phyloP scores from a whole-genome alignment of 2,797 vertebrate genomes.

The Lophotriccus pileatus region DNA sequence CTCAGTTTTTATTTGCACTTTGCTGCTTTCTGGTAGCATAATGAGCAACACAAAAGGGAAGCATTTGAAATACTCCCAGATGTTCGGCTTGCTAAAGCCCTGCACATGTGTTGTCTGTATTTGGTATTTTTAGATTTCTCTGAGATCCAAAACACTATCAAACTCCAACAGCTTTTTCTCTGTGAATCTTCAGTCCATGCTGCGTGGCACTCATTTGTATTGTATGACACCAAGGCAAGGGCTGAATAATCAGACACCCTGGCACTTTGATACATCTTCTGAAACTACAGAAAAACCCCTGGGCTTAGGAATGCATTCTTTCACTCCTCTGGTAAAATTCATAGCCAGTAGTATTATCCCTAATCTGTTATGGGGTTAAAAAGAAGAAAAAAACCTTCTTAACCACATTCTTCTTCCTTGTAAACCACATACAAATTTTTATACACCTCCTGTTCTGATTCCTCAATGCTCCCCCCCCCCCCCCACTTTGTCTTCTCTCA shows the following conservation, averaged over 20 bases:
- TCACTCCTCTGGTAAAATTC: not conserved
- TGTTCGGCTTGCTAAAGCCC: constrained; percentile 70
- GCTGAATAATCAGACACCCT: constrained; percentile 39
- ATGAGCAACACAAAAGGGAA: constrained; percentile 56
- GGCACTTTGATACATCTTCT: constrained; percentile 8
- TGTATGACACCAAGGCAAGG: constrained; percentile 1
- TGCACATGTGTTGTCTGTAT: constrained; percentile 69
- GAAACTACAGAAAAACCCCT: not conserved
- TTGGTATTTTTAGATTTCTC: constrained; percentile 75
- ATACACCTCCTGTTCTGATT: not conserved
- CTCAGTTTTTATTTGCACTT: constrained; percentile 49
- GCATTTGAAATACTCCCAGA: constrained; percentile 71
- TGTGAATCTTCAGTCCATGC: constrained; percentile 41
- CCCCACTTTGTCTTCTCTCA: not conserved
- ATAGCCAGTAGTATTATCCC: not conserved
- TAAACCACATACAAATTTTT: not conserved
- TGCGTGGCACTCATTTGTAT: constrained; percentile 18
- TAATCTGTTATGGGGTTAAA: not conserved
- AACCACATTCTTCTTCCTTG: not conserved
- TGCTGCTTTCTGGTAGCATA: constrained; percentile 38
- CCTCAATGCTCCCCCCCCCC: not conserved
- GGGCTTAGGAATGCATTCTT: not conserved
- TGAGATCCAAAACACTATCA: constrained; percentile 64
- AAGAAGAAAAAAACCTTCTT: not conserved
- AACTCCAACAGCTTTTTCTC: constrained; percentile 63